phyloP scores from a whole-genome alignment of 1,140 invertebrate species.

The Bactericera cockerelli region DNA sequence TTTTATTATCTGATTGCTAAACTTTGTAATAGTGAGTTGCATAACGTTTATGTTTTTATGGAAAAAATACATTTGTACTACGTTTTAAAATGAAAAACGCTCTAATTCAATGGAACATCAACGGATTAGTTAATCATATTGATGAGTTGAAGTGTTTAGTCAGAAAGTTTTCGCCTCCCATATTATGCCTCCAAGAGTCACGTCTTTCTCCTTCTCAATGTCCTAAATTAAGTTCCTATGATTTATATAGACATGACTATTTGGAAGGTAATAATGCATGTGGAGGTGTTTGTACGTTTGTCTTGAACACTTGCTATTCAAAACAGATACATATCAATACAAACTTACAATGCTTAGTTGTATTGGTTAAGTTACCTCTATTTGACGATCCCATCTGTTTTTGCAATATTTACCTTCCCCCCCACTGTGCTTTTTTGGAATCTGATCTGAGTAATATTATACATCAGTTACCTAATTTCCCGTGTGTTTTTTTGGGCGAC shows the following conservation, averaged over 20 bases:
- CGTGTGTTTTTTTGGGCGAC: constrained; percentile 24
- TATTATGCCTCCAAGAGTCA: constrained; percentile 8
- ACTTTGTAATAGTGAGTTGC: too few relatives aligned
- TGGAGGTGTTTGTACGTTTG: background rate
- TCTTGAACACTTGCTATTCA: background rate
- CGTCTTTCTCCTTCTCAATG: background rate
- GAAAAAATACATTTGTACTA: too few relatives aligned
- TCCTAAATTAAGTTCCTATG: background rate
- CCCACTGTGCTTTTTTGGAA: background rate
- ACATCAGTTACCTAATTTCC: constrained; percentile 24
- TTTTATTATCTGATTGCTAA: too few relatives aligned
- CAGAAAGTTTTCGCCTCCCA: background rate
- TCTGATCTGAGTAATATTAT: constrained; percentile 21
- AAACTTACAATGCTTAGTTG: background rate
- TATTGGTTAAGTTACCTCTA: background rate
- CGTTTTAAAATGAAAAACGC: background rate
- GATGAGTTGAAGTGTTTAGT: constrained; percentile 1
- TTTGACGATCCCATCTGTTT: background rate
- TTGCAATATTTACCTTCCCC: constrained; percentile 7
- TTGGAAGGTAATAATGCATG: background rate
- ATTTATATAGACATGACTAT: background rate
- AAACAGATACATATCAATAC: background rate
- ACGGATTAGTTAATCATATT: background rate
- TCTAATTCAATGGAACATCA: background rate
- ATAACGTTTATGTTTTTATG: too few relatives aligned